Evolutionary conservation across 1,140 invertebrate species (phyloP).

Genomic region (Drosophila lowei): DNA sequence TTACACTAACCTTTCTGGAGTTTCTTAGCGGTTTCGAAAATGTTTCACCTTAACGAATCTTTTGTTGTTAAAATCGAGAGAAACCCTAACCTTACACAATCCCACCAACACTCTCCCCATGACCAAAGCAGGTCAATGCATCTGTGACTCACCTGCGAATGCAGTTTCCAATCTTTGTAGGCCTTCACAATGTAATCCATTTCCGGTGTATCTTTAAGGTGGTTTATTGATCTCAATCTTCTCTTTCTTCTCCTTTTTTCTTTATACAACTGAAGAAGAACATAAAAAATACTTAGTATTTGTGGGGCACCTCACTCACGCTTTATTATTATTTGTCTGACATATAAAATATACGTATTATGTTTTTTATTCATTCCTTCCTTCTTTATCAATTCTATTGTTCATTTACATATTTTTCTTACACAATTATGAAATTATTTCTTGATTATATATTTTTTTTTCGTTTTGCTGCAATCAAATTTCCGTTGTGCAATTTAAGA

Average conservation of each 20-base stretch:
- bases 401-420: slow-evolving; percentile 1
- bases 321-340: slow-evolving; percentile 4
- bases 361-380: slow-evolving; percentile 5
- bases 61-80: no score
- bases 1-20: no score
- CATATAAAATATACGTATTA: slow-evolving; percentile 1
- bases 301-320: slow-evolving; percentile 11
- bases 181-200: slow-evolving; percentile 83
- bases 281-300: slow-evolving; percentile 55
- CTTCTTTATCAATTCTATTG: slow-evolving; percentile 14
- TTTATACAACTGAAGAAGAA: slow-evolving; percentile 37
- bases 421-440: slow-evolving; percentile 36
- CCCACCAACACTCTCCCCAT: neutral
- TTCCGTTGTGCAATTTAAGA: slow-evolving; percentile 37
- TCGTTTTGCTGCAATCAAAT: slow-evolving; percentile 35
- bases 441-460: slow-evolving; percentile 23
- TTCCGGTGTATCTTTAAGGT: slow-evolving; percentile 45
- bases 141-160: slow-evolving; percentile 71
- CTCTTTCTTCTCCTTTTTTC: slow-evolving; percentile 12
- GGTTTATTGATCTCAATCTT: slow-evolving; percentile 11
- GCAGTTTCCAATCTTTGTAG: slow-evolving; percentile 82
- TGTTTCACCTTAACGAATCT: no score
- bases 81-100: slow-evolving; percentile 26
- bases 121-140: no score
- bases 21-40: no score